Evolutionary conservation across 30 jellyfish, hydroid and myxozoan species (phyloP), one percentile per base, ranked within the genome.

Genomic region (Aurelia coerulea): DNA sequence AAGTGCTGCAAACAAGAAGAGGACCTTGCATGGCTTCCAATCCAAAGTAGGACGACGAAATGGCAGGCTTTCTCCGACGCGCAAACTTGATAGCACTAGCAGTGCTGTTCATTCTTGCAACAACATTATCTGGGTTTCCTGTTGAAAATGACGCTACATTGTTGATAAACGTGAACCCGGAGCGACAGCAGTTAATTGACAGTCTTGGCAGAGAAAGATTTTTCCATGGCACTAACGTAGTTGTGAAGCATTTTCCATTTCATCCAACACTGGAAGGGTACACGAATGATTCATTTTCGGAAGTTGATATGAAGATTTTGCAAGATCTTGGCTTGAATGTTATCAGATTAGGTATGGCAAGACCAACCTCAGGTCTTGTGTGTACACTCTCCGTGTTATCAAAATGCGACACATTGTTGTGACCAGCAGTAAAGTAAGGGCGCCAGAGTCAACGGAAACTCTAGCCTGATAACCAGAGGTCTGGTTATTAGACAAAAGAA

Each of bases 211-310:
- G 98, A 77, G 98, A 93, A 73, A 65, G 98, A 51, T 82, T 87
- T 63, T 93, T 93, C 70, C 98, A 93, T 85, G 98, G 98, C 76
- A 93, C 98, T 64, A 93, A 93, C 52, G 96, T 93, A 50, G 98
- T 93, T 17, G 87, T 72, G 58, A 93, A 93, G 53, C 98, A 93
- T 64, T 66, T 63, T 23, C 98, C 98, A 11, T 93, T 87, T 68
- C 97, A 87, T 73, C 98, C 98, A 32, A 86, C 88, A 17, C n/a
- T 86, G 52, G 81, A 83, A 49, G 98, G 98, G 6, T 93, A 65
- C 76, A 75, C 82, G 42, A 64, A 86, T 29, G 83, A 87, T 62
- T 67, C 98, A 3, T 93, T 87, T 72, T 93, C 98, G 5, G 98
- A 93, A 79, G 78, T 49, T 0, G 98, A 93, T 59, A 93, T 93